phyloP scores from a whole-genome alignment of 2,888 invertebrate species.

The Oligia latruncula region DNA sequence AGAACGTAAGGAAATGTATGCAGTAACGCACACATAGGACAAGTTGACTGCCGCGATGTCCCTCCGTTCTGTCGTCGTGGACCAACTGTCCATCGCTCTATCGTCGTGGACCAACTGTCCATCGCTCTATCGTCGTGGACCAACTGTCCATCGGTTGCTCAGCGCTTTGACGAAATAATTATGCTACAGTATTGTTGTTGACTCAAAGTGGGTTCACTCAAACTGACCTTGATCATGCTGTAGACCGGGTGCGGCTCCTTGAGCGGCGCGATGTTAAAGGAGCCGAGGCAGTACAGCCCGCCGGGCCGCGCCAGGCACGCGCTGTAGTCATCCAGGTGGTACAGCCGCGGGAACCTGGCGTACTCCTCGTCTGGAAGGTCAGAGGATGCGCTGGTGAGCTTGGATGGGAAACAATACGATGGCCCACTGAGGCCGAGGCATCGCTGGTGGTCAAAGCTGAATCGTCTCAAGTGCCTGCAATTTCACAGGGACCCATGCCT shows the following conservation, averaged over 20 bases:
- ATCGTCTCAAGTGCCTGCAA: neutral
- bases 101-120: no score
- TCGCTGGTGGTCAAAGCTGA: neutral
- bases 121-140: neutral
- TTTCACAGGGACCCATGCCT: neutral
- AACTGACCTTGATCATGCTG: slow-evolving; percentile 73
- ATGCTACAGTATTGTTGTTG: neutral
- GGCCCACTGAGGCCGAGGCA: neutral
- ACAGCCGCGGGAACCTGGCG: slow-evolving; percentile 77
- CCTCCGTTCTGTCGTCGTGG: no score
- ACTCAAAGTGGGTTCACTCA: neutral
- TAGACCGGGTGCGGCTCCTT: slow-evolving; percentile 67
- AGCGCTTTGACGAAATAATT: neutral
- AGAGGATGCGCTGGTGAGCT: neutral
- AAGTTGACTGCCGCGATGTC: neutral
- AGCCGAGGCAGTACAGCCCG: slow-evolving; percentile 81
- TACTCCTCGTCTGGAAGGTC: slow-evolving; percentile 74
- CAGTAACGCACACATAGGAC: neutral
- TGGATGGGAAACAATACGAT: neutral
- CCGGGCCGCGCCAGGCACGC: slow-evolving; percentile 73
- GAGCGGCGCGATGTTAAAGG: slow-evolving; percentile 72
- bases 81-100: no score
- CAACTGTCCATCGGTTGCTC: neutral
- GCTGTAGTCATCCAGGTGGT: slow-evolving; percentile 81
- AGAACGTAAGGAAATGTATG: neutral